phyloP scores from a whole-genome alignment of 2,888 invertebrate species.

The Steinernema scapterisci region DNA sequence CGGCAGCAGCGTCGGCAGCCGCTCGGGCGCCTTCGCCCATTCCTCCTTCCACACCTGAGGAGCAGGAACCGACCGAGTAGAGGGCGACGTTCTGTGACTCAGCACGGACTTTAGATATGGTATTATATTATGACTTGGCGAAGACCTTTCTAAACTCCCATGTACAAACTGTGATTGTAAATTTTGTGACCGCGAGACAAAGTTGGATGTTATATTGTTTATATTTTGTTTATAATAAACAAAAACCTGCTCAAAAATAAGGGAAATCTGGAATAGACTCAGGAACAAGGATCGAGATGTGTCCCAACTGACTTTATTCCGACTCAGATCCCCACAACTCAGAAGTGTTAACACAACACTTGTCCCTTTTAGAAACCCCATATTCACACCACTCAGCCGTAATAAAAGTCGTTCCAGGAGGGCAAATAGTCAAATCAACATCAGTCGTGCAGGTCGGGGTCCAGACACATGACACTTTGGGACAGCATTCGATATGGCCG shows the following conservation, averaged over 20 bases:
- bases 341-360: too few relatives aligned
- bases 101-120: background rate
- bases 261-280: too few relatives aligned
- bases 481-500: too few relatives aligned
- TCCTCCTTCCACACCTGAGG: background rate
- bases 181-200: constrained; percentile 25
- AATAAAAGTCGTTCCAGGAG: too few relatives aligned
- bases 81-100: background rate
- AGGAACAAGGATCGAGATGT: too few relatives aligned
- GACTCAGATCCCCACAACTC: too few relatives aligned
- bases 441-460: too few relatives aligned
- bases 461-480: too few relatives aligned
- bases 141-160: constrained; percentile 13
- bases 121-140: background rate
- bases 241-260: background rate
- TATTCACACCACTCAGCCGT: too few relatives aligned
- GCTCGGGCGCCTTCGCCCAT: background rate
- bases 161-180: constrained; percentile 30
- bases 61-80: constrained; percentile 7
- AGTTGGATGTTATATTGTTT: constrained; percentile 29
- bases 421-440: too few relatives aligned
- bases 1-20: background rate
- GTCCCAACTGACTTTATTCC: too few relatives aligned
- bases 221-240: constrained; percentile 33
- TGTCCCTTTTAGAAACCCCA: too few relatives aligned